Evolutionary conservation across 2,113 vertebrate genomes (phyloP), one percentile per base, ranked within the genome.

Genomic region (Pycnonotus jocosus): DNA sequence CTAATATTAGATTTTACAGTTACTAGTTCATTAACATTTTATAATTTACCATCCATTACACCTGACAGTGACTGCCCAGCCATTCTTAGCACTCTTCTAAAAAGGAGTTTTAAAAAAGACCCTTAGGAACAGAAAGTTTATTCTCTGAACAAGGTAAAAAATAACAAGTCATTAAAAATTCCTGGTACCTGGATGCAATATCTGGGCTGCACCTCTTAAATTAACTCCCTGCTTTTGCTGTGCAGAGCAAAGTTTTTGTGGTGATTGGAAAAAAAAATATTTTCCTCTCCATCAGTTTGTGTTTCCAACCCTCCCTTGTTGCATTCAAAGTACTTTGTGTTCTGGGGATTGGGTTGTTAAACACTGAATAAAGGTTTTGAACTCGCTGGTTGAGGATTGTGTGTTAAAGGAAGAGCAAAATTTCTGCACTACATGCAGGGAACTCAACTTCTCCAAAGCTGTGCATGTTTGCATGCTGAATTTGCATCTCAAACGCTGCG

Each of bases 11-110:
- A 84, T 48, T 74, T 83, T 88, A 60, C 42, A 92, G 82, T 81
- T 84, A 88, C 80, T 62, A 88, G 48, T 84, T 97, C 86, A 92
- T 97, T 94, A 96, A 93, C 80, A 79, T 95, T 92, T 88, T 90
- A 90, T 88, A 86, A 82, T 71, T 94, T 92, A 81, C 69, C 69
- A 71, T 88, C 76, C 82, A 57, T 81, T 95, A 81, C 31, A 31
- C 76, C 86, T 86, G 94, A 91, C 82, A 96, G 77, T 33, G 35
- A 92, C 86, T 93, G 88, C 93, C 95, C 93, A 86, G 82, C 50
- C 80, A 65, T 70, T 92, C 79, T 80, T 60, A 90, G 72, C 35
- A 44, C 71, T 88, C 57, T 61, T 86, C 92, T 68, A 68, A 65
- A 86, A 92, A 57, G 48, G 74, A 93, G 54, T 72, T 90, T 82